Evolutionary conservation across 2,888 invertebrate genomes (phyloP).

Genomic region (Hyposoter didymator): DNA sequence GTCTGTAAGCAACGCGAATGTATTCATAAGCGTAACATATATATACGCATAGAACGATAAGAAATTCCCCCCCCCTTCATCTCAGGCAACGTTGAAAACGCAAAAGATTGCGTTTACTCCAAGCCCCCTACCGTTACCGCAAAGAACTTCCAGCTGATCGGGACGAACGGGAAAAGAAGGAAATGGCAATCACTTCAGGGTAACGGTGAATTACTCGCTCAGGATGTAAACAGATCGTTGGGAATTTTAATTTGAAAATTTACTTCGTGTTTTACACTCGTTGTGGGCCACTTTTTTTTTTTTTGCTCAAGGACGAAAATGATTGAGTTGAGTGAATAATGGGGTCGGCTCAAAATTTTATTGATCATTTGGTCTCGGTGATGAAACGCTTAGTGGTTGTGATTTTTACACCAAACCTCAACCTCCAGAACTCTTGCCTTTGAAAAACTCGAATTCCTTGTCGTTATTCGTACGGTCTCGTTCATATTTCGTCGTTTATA

Average conservation of each 20-base stretch:
- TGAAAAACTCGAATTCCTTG: background rate
- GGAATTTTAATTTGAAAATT: background rate
- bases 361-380: background rate
- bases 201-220: constrained; percentile 1
- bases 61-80: constrained; percentile 13
- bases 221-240: constrained; percentile 1
- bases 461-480: background rate
- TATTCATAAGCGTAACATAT: constrained; percentile 36
- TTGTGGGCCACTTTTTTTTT: background rate
- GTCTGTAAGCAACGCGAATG: constrained; percentile 38
- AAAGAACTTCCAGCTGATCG: constrained; percentile 11
- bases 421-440: background rate
- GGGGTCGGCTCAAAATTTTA: background rate
- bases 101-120: constrained; percentile 24
- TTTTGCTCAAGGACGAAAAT: background rate
- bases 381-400: background rate
- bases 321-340: background rate
- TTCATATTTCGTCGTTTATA: background rate
- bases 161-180: background rate
- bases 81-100: constrained; percentile 9
- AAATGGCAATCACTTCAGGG: background rate
- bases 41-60: constrained; percentile 49
- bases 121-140: constrained; percentile 13
- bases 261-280: background rate
- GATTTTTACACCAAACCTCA: background rate